These are phyloP conservation scores for Formica selysi DNA, from an alignment of 1,140 invertebrate species.

Conservation along the genomic window DNA sequence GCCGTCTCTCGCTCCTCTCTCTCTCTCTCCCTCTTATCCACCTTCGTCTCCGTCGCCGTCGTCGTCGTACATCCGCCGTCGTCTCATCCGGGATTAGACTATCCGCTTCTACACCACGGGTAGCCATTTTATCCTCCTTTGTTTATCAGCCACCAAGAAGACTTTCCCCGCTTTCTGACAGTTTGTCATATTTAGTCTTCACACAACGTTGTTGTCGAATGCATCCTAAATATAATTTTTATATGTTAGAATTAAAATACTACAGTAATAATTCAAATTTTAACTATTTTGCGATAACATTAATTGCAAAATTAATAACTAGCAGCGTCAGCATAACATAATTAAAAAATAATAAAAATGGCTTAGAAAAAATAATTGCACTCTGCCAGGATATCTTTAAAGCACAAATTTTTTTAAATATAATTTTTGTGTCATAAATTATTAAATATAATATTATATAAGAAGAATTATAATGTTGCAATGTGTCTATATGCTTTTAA, in stretches of 20 bases:
- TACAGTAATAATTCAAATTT: neutral
- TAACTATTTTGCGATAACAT: neutral
- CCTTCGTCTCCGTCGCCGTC: slow-evolving; percentile 65
- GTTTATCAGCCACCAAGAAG: slow-evolving; percentile 60
- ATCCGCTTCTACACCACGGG: slow-evolving; percentile 69
- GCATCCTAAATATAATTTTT: neutral
- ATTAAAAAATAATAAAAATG: neutral
- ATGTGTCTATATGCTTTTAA: neutral
- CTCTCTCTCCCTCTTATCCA: slow-evolving; percentile 66
- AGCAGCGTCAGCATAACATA: neutral
- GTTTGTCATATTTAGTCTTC: slow-evolving; percentile 4
- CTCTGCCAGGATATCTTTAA: neutral
- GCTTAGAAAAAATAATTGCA: neutral
- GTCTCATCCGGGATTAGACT: slow-evolving; percentile 83
- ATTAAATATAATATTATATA: too few relatives aligned
- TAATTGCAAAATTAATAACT: slow-evolving; percentile 1
- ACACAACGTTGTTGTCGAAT: neutral
- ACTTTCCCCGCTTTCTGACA: slow-evolving; percentile 30
- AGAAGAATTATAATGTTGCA: neutral
- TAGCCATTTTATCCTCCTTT: slow-evolving; percentile 82
- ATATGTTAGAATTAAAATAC: slow-evolving; percentile 4
- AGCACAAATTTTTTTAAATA: neutral
- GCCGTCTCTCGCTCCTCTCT: slow-evolving; percentile 70
- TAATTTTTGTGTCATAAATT: neutral
- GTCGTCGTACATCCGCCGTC: slow-evolving; percentile 70